A percentile compares a stretch with the other conserved stretches of the same genome.
Evolutionary conservation across 1,140 invertebrate species (phyloP).

Genomic region (Subanguina moxae): DNA sequence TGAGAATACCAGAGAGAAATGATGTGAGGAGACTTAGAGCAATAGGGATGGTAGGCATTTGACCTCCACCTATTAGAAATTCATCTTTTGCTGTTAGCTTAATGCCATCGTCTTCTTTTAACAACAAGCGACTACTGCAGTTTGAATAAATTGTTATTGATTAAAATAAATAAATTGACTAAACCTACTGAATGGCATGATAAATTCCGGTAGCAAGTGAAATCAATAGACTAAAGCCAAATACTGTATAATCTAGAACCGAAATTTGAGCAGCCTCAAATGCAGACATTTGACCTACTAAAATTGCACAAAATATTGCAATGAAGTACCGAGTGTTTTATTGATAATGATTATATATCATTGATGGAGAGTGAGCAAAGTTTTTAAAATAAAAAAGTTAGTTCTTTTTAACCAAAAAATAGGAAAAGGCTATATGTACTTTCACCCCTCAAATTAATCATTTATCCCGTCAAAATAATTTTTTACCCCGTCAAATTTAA

Average conservation of each 20-base stretch:
- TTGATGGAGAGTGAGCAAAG: no score
- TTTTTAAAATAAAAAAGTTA: no score
- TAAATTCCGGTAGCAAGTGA: background rate
- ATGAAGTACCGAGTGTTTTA: no score
- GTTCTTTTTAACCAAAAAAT: no score
- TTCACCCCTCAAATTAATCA: no score
- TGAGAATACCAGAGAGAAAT: conserved; percentile 48
- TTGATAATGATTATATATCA: no score
- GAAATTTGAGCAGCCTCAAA: conserved; percentile 3
- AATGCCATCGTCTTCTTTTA: background rate
- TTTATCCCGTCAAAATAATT: no score
- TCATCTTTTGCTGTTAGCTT: conserved; percentile 38
- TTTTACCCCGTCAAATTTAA: no score
- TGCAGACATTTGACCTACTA: background rate
- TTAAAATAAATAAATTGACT: background rate
- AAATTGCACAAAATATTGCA: no score
- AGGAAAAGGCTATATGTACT: no score
- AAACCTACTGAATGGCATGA: background rate
- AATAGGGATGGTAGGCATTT: conserved; percentile 49
- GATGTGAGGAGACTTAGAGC: conserved; percentile 54
- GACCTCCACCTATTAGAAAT: conserved; percentile 53
- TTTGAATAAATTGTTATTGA: background rate
- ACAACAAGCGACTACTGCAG: background rate
- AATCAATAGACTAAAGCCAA: conserved; percentile 2
- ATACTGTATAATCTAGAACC: background rate